Percentiles rank a stretch among this genome's conserved stretches.
phyloP scores from a whole-genome alignment of 2,113 vertebrate species.

The Sardina pilchardus region DNA sequence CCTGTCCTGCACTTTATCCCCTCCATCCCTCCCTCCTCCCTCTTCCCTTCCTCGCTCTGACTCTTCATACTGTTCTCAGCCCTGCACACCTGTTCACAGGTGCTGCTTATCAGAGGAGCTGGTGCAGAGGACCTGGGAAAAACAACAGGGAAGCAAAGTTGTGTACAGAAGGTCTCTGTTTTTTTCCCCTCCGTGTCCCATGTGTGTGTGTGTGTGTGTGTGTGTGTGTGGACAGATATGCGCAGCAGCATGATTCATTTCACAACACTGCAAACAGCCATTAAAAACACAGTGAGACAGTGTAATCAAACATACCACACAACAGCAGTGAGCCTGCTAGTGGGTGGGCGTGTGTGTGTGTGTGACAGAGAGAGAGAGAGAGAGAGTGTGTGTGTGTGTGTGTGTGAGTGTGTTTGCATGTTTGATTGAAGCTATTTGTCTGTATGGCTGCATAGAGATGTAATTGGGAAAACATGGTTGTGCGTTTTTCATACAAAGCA shows the following conservation, averaged over 20 bases:
- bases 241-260: not conserved
- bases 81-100: constrained; percentile 48
- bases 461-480: not conserved
- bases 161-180: not conserved
- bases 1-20: constrained; percentile 18
- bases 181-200: too few species aligned
- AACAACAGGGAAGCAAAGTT: constrained; percentile 20
- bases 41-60: not conserved
- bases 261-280: not conserved
- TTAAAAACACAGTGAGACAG: not conserved
- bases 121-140: constrained; percentile 22
- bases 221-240: not conserved
- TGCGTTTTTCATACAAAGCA: not conserved
- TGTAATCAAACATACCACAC: not conserved
- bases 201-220: constrained; percentile 7
- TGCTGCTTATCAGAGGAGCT: constrained; percentile 43
- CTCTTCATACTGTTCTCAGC: not conserved
- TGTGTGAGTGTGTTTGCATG: not conserved
- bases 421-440: not conserved
- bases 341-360: not conserved
- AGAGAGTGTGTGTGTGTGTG: not conserved
- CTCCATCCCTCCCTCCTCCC: not conserved
- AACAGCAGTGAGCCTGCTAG: not conserved
- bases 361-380: not conserved
- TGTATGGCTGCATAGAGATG: not conserved